Base-by-base conservation (phyloP, 2,888 invertebrate species). In the Caenorhabditis angaria region DNA sequence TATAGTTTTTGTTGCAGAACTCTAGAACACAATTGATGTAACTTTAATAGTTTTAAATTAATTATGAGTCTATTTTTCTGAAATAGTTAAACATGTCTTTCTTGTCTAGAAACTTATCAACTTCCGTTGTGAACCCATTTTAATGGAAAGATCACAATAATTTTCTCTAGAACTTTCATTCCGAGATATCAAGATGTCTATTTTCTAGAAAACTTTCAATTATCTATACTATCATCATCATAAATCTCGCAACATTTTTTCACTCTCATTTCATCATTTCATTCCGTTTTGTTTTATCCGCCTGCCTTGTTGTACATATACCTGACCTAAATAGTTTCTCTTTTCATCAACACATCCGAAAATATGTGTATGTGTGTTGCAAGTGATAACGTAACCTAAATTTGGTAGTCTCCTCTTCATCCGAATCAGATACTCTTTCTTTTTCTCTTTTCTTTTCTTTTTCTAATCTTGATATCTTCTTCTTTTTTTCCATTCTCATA, bases 371-470 rank as follows among this genome's bases (percentile, higher is more conserved):
- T 41, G 41, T n/a, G n/a, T 56, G 55, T 63, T 64, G 59, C 65
- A 65, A 70, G 27, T 22, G 65, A 70, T 60, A 66, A 70, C 71
- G 71, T 66, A 71, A 71, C 71, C 71, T 60, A 71, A 71, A 65
- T 70, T 71, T 18, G 41, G 32, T 12, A 12, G 41, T 41, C n/a
- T n/a, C n/a, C n/a, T 70, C 61, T 70, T 55, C 53, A 35, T 41
- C 41, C 41, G 41, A 41, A 41, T 41, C 41, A 41, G 41, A 41
- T 41, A 41, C 41, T 41, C 41, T 41, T 14, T 41, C 41, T 41
- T 50, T 29, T 35, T 59, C 32, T 60, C 29, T 64, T 47, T 55
- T 24, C 53, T 58, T 24, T 25, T 56, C 51, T 24, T 61, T 53
- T 47, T 47, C 61, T 32, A 8, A 12, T 25, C 56, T 0, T 56